Percentiles rank a stretch among this genome's conserved stretches.
Conservation (phyloP, 2,888 invertebrate species). For the Alloplasta piceator region DNA sequence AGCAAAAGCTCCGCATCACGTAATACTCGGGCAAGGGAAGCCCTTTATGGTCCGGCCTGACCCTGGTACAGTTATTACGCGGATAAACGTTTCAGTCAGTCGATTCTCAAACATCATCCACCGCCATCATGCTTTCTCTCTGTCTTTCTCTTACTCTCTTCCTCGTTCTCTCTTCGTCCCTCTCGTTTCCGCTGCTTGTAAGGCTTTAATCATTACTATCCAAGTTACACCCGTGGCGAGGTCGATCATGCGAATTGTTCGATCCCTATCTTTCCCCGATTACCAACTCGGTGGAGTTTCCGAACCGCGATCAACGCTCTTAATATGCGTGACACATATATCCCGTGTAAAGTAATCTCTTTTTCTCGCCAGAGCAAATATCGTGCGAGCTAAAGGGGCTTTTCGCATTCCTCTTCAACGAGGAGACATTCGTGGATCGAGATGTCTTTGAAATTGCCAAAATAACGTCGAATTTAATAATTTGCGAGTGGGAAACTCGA, state of each 20-base stretch:
- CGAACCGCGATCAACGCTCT: constrained; percentile 9
- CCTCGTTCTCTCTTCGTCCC: not conserved
- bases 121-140: constrained; percentile 2
- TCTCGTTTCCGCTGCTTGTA: constrained; percentile 65
- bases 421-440: no score
- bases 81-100: constrained; percentile 73
- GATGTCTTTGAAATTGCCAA: no score
- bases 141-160: constrained; percentile 1
- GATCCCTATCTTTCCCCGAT: constrained; percentile 2
- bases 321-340: not conserved
- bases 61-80: constrained; percentile 77
- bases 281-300: not conserved
- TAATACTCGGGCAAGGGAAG: constrained; percentile 71
- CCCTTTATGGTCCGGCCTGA: constrained; percentile 72
- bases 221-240: constrained; percentile 24
- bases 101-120: constrained; percentile 57
- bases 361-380: not conserved
- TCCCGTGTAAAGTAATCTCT: not conserved
- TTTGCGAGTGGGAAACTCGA: no score
- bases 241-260: constrained; percentile 34
- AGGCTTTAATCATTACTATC: constrained; percentile 72
- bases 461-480: no score
- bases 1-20: constrained; percentile 58
- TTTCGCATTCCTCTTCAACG: no score
- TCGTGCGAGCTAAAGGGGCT: no score